A percentile compares a stretch with the other conserved stretches of the same genome.
Evolutionary conservation across 1,140 invertebrate genomes (phyloP).

Genomic region (Drosophila yakuba): DNA sequence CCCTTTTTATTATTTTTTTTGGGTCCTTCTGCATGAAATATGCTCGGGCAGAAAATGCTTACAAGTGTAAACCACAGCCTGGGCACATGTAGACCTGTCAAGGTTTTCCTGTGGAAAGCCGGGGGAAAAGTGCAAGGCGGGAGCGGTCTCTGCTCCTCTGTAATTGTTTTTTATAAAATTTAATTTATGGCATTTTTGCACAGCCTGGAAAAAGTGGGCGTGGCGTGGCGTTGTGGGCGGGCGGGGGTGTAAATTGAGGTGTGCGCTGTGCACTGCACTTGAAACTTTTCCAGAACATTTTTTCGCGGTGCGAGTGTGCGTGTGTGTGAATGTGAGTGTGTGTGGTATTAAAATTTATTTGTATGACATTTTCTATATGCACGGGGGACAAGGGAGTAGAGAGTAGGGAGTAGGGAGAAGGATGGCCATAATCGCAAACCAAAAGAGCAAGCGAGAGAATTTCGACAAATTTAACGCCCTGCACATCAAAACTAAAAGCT

Average conservation of each 20-base stretch:
- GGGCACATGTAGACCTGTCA: conserved; percentile 74
- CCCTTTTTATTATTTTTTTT: neutral
- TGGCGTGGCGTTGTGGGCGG: neutral
- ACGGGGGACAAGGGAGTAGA: conserved; percentile 6
- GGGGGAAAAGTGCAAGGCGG: conserved; percentile 1
- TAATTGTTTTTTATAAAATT: conserved; percentile 83
- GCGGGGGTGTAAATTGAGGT: conserved; percentile 20
- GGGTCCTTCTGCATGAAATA: conserved; percentile 64
- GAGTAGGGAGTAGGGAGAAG: conserved; percentile 1
- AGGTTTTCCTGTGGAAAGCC: conserved; percentile 21
- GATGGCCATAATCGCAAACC: neutral
- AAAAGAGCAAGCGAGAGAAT: conserved; percentile 26
- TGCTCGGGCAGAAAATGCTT: conserved; percentile 74
- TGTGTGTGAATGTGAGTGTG: too few species aligned
- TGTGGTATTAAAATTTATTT: conserved; percentile 77
- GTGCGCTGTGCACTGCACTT: conserved; percentile 43
- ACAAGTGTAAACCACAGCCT: conserved; percentile 81
- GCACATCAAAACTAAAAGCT: conserved; percentile 69
- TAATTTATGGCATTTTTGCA: conserved; percentile 81
- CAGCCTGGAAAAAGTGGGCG: conserved; percentile 18
- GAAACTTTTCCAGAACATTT: conserved; percentile 47
- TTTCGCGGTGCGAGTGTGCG: conserved; percentile 27
- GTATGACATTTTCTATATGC: conserved; percentile 65
- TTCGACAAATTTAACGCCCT: conserved; percentile 74
- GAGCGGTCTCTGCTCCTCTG: conserved; percentile 52